Evolutionary conservation across 2,888 invertebrate genomes (phyloP).

Genomic region (Meloe dianella): DNA sequence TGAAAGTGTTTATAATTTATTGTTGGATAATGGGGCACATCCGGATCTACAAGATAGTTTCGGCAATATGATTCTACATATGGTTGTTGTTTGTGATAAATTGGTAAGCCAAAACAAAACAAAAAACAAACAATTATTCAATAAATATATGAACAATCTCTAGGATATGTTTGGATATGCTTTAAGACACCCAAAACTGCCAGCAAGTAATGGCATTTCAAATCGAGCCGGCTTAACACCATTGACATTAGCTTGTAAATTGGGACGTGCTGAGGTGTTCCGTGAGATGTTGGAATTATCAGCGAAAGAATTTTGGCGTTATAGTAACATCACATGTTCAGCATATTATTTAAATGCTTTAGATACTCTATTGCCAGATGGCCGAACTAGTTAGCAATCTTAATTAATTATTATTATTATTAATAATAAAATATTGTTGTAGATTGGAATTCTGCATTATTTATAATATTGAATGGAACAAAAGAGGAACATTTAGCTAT

Average conservation of each 20-base stretch:
- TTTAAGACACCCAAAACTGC: slow-evolving; percentile 89
- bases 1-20: slow-evolving; percentile 94
- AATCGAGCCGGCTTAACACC: slow-evolving; percentile 94
- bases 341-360: slow-evolving; percentile 96
- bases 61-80: slow-evolving; percentile 98
- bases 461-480: slow-evolving; percentile 96
- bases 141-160: slow-evolving; percentile 28
- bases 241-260: slow-evolving; percentile 92
- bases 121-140: neutral
- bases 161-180: slow-evolving; percentile 99
- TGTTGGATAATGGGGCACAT: slow-evolving; percentile 90
- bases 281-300: slow-evolving; percentile 97
- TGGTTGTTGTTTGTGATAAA: slow-evolving; percentile 98
- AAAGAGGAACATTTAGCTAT: slow-evolving; percentile 98
- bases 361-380: slow-evolving; percentile 93
- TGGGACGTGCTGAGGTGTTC: slow-evolving; percentile 94
- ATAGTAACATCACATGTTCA: slow-evolving; percentile 98
- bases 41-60: slow-evolving; percentile 96
- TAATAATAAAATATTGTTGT: slow-evolving; percentile 40
- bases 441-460: slow-evolving; percentile 99
- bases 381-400: slow-evolving; percentile 83
- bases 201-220: slow-evolving; percentile 89
- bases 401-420: neutral
- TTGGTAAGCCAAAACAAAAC: slow-evolving; percentile 68
- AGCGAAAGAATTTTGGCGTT: slow-evolving; percentile 96